Conservation (phyloP, 2,113 vertebrate genomes). For the Gnathonemus longibarbis region DNA sequence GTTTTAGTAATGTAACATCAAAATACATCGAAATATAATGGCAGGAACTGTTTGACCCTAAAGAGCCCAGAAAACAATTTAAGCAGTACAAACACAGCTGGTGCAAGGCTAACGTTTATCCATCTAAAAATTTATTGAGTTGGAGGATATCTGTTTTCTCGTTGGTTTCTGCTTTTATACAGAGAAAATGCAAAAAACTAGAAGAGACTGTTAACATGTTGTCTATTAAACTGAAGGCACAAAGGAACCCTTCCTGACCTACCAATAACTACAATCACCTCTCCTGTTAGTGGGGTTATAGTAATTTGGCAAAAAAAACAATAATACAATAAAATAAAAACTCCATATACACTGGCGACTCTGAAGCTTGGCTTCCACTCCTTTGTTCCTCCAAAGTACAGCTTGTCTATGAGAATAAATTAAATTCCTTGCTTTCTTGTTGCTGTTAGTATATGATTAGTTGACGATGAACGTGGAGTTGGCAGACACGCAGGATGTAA, state of each 20-base stretch:
- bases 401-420: neutral
- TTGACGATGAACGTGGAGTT: neutral
- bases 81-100: neutral
- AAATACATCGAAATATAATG: conserved; percentile 9
- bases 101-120: conserved; percentile 14
- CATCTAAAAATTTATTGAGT: conserved; percentile 44
- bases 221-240: conserved; percentile 30
- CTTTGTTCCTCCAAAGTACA: neutral
- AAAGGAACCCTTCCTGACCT: conserved; percentile 43
- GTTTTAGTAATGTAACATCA: conserved; percentile 1
- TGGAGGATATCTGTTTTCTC: conserved; percentile 28
- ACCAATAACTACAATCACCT: conserved; percentile 50
- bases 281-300: conserved; percentile 29
- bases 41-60: neutral
- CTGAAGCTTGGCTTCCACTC: neutral
- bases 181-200: conserved; percentile 41
- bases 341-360: neutral
- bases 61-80: neutral
- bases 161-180: conserved; percentile 46
- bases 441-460: neutral
- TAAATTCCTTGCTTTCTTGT: conserved; percentile 4
- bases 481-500: neutral
- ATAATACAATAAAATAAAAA: neutral
- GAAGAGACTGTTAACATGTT: conserved; percentile 34
- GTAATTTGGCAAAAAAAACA: neutral